Percentiles rank a stretch among this genome's conserved stretches.
Evolutionary conservation across 1,140 invertebrate genomes (phyloP).

Genomic region (Schlechtendalia chinensis): DNA sequence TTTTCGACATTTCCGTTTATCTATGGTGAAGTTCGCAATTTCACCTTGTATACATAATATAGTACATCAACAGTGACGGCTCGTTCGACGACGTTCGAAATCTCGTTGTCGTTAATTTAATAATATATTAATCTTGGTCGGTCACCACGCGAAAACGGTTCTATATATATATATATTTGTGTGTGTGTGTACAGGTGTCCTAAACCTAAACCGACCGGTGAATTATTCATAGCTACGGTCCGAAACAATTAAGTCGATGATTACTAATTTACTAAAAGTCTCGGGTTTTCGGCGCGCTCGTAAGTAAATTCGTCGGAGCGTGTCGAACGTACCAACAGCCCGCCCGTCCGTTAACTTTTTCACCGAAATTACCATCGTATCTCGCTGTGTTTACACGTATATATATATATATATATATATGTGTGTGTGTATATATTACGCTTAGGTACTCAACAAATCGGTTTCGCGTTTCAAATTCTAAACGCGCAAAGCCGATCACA

Average conservation of each 20-base stretch:
- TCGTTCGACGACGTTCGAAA: background rate
- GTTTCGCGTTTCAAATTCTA: background rate
- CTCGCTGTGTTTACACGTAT: background rate
- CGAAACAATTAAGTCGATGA: conserved; percentile 23
- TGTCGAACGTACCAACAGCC: background rate
- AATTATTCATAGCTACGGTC: conserved; percentile 1
- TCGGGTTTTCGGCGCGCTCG: background rate
- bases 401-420: no score
- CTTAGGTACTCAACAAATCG: background rate
- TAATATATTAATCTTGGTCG: background rate
- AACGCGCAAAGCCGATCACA: background rate
- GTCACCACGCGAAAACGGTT: no score
- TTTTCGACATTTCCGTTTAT: no score
- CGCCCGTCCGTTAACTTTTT: background rate
- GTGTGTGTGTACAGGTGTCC: background rate
- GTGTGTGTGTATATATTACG: no score
- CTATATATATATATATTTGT: background rate
- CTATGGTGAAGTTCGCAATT: no score
- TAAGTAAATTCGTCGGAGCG: background rate
- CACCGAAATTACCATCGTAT: background rate
- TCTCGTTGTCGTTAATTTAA: background rate
- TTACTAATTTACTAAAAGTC: conserved; percentile 29
- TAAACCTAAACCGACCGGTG: background rate
- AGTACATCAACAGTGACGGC: background rate
- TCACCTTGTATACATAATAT: background rate